A percentile compares a stretch with the other conserved stretches of the same genome.
phyloP scores from a whole-genome alignment of 2,888 invertebrate species.

The Eucera pruinosa region DNA sequence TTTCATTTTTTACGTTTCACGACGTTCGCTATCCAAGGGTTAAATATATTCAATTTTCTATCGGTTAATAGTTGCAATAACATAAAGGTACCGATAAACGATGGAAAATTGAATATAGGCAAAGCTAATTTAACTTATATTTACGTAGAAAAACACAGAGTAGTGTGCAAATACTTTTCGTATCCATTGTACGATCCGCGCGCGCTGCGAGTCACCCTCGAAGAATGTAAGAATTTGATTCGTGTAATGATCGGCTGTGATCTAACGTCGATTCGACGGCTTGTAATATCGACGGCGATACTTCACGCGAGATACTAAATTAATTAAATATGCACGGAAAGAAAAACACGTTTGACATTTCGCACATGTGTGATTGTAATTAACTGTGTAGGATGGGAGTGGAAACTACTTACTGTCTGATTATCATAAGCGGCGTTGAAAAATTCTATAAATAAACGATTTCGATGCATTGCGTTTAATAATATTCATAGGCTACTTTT shows the following conservation, averaged over 20 bases:
- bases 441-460: constrained; percentile 44
- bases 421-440: constrained; percentile 28
- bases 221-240: background rate
- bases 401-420: constrained; percentile 33
- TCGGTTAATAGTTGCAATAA: too few species aligned
- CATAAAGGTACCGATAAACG: too few species aligned
- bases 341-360: constrained; percentile 54
- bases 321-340: constrained; percentile 49
- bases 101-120: too few species aligned
- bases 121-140: too few species aligned
- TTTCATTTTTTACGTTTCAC: too few species aligned
- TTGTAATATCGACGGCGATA: constrained; percentile 1
- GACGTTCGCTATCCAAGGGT: too few species aligned
- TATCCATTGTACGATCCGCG: too few species aligned
- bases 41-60: too few species aligned
- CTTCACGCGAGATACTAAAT: background rate
- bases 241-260: constrained; percentile 40
- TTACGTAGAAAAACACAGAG: too few species aligned
- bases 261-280: constrained; percentile 46
- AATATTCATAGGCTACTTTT: background rate
- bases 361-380: constrained; percentile 47
- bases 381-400: constrained; percentile 43
- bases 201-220: too few species aligned
- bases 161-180: too few species aligned
- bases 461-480: constrained; percentile 16